These are phyloP conservation scores for Eupithecia exiguata DNA, from an alignment of 2,888 invertebrate species.

Conservation along the genomic window DNA sequence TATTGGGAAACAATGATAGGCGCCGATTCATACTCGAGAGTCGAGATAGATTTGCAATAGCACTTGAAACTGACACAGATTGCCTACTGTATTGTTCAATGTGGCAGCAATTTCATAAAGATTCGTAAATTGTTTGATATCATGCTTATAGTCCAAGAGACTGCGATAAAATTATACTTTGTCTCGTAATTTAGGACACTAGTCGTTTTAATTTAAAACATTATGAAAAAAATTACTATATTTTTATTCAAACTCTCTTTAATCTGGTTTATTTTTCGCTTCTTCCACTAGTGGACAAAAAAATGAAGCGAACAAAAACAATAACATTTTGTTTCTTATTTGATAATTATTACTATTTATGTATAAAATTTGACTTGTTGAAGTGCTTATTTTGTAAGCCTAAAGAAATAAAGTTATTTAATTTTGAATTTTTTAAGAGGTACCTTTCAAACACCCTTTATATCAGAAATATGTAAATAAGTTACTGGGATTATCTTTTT, in stretches of 20 bases:
- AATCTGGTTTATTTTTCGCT: too few species aligned
- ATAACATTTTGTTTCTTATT: too few species aligned
- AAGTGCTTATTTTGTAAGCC: too few species aligned
- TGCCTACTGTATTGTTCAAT: constrained; percentile 3
- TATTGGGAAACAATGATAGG: neutral
- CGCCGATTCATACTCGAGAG: neutral
- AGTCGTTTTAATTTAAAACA: neutral
- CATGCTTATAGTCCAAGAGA: constrained; percentile 21
- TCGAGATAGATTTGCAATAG: neutral
- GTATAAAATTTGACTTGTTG: too few species aligned
- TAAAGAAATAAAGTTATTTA: too few species aligned
- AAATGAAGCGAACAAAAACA: too few species aligned
- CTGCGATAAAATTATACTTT: neutral
- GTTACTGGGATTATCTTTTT: neutral
- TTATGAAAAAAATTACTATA: too few species aligned
- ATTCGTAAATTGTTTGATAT: constrained; percentile 23
- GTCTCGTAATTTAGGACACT: neutral
- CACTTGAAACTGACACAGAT: constrained; percentile 2
- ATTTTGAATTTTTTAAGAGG: too few species aligned
- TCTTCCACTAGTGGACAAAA: too few species aligned
- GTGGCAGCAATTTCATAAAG: constrained; percentile 2
- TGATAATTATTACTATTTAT: too few species aligned
- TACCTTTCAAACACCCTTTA: neutral
- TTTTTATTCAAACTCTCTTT: neutral
- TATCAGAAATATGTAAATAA: neutral